Evolutionary conservation across 1,140 invertebrate genomes (phyloP).

Genomic region (Dryas iulia): DNA sequence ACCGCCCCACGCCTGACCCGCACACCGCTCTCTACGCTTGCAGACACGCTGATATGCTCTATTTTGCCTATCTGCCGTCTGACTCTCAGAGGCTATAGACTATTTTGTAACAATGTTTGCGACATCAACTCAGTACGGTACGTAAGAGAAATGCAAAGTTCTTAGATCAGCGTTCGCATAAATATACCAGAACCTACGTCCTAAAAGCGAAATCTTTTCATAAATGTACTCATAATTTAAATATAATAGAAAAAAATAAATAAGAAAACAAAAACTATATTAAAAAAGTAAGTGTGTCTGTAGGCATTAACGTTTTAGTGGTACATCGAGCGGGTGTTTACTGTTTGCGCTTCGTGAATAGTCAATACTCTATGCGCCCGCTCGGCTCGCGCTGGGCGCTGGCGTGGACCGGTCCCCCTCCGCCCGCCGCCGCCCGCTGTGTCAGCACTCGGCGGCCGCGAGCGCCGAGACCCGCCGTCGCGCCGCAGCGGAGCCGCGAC

Average conservation of each 20-base stretch:
- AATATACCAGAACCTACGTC: too few species aligned
- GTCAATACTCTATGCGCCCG: slow-evolving; percentile 1
- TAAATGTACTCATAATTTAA: neutral
- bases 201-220: too few species aligned
- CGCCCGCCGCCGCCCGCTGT: neutral
- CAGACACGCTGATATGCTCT: neutral
- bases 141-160: too few species aligned
- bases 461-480: slow-evolving; percentile 5
- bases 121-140: too few species aligned
- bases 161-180: too few species aligned
- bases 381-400: too few species aligned
- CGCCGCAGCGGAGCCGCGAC: slow-evolving; percentile 10
- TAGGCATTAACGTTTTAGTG: neutral
- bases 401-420: neutral
- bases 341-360: neutral
- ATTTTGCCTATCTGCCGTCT: neutral
- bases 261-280: too few species aligned
- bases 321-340: neutral
- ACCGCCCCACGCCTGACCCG: slow-evolving; percentile 32
- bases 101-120: neutral
- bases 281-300: too few species aligned
- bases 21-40: too few species aligned
- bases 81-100: slow-evolving; percentile 7
- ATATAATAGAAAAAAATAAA: neutral
- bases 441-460: neutral